Evolutionary conservation across 2,888 invertebrate genomes (phyloP).

Genomic region (Auanema sp.): DNA sequence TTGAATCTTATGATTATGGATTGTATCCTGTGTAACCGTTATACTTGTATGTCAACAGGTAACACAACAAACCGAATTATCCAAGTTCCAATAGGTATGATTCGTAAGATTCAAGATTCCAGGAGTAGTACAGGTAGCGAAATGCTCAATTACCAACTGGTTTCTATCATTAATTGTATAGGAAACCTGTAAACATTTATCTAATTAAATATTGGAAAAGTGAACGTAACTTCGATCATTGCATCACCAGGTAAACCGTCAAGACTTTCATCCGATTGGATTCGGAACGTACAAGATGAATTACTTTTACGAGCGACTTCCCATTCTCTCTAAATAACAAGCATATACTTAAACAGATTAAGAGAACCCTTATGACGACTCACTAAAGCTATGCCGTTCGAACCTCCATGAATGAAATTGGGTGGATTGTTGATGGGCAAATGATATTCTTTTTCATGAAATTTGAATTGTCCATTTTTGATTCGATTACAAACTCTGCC

Average conservation of each 20-base stretch:
- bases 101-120: conserved; percentile 40
- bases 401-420: conserved; percentile 44
- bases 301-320: conserved; percentile 31
- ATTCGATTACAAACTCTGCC: conserved; percentile 50
- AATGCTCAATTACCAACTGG: conserved; percentile 46
- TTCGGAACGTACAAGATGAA: conserved; percentile 35
- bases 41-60: background rate
- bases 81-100: conserved; percentile 49
- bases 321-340: conserved; percentile 38
- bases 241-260: conserved; percentile 50
- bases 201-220: conserved; percentile 1
- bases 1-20: conserved; percentile 27
- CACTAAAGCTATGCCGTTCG: conserved; percentile 33
- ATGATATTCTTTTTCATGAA: conserved; percentile 32
- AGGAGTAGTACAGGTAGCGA: conserved; percentile 27
- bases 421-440: conserved; percentile 30
- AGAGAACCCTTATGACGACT: conserved; percentile 9
- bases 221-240: conserved; percentile 31
- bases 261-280: conserved; percentile 13
- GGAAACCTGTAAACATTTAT: conserved; percentile 26
- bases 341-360: background rate
- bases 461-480: conserved; percentile 29
- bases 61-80: conserved; percentile 35
- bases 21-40: conserved; percentile 15
- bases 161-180: conserved; percentile 49